Evolutionary conservation across 2,888 invertebrate genomes (phyloP).

Genomic region (Scrobipalpa costella): DNA sequence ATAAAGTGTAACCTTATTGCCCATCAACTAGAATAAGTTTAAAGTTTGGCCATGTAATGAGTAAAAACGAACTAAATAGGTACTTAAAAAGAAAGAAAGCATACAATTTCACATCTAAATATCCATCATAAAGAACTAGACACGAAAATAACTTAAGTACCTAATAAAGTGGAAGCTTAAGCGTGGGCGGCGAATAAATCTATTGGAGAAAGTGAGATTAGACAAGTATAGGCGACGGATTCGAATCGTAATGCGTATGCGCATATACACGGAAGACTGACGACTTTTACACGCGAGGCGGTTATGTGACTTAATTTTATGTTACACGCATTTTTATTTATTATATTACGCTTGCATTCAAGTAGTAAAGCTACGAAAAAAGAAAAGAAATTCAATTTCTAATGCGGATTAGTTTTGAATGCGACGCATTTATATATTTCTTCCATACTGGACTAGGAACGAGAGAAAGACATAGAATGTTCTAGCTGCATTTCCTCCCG

Average conservation of each 20-base stretch:
- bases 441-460: too few species aligned
- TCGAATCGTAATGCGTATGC: constrained; percentile 7
- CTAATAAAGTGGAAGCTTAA: constrained; percentile 4
- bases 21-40: too few species aligned
- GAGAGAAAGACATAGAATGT: too few species aligned
- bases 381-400: too few species aligned
- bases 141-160: constrained; percentile 10
- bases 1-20: too few species aligned
- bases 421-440: too few species aligned
- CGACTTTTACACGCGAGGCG: constrained; percentile 4
- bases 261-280: constrained; percentile 13
- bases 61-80: neutral
- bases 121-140: constrained; percentile 2
- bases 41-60: neutral
- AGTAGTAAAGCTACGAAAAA: too few species aligned
- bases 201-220: constrained; percentile 18
- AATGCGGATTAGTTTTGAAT: too few species aligned
- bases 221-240: constrained; percentile 9
- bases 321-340: neutral
- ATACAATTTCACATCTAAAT: neutral
- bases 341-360: neutral
- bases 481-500: too few species aligned
- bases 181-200: constrained; percentile 17
- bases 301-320: constrained; percentile 9
- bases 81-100: constrained; percentile 1